A percentile compares a stretch with the other conserved stretches of the same genome.
These are phyloP conservation scores for Eupsilia transversa DNA, from an alignment of 2,888 invertebrate genomes.

Conservation along the genomic window DNA sequence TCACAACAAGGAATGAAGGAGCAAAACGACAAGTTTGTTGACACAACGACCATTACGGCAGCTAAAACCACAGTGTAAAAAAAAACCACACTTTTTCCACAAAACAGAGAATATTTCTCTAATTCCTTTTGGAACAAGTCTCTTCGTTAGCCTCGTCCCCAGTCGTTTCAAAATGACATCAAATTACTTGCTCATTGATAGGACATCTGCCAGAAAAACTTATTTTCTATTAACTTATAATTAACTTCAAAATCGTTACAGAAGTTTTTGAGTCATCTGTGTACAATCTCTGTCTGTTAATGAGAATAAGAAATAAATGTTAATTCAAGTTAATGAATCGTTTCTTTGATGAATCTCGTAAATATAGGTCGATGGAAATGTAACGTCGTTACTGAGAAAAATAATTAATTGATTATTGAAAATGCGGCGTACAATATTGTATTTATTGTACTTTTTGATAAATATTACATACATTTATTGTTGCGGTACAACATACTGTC, in stretches of 20 bases:
- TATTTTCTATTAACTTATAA: constrained; percentile 46
- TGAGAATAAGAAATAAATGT: constrained; percentile 40
- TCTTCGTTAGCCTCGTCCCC: constrained; percentile 24
- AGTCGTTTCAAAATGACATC: constrained; percentile 9
- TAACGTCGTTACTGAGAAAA: neutral
- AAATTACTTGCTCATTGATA: constrained; percentile 45
- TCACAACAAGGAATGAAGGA: neutral
- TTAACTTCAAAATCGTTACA: constrained; percentile 37
- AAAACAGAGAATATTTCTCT: constrained; percentile 7
- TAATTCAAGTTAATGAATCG: constrained; percentile 28
- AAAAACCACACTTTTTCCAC: neutral
- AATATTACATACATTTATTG: neutral
- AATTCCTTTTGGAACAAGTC: constrained; percentile 25
- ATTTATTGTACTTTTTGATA: neutral
- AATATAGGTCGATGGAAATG: neutral
- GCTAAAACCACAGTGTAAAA: neutral
- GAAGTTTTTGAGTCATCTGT: constrained; percentile 11
- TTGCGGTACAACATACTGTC: neutral
- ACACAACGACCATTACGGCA: neutral
- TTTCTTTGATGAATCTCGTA: constrained; percentile 27
- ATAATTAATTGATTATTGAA: neutral
- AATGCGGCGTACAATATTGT: neutral
- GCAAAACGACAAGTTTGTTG: neutral
- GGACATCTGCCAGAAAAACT: constrained; percentile 24
- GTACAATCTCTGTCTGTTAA: constrained; percentile 22